These are phyloP conservation scores for Parazoanthus swiftii DNA, from an alignment of 92 coral and sea anemone genomes.

Conservation along the genomic window DNA sequence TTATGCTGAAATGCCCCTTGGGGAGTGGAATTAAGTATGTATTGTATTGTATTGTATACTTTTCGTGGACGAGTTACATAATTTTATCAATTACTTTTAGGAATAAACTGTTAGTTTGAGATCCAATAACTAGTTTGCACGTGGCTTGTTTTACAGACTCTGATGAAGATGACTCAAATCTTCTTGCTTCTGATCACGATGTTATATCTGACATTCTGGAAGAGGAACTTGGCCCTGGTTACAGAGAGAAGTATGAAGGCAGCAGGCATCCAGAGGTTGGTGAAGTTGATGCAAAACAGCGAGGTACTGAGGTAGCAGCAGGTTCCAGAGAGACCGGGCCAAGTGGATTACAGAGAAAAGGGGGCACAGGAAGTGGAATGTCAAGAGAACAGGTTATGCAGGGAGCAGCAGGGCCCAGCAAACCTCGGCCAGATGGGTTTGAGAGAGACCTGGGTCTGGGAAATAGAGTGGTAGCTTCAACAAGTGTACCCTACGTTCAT, in stretches of 20 bases:
- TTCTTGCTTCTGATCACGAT: constrained; percentile 87
- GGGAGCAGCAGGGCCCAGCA: not conserved
- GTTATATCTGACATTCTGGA: constrained; percentile 78
- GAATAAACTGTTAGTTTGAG: too few species aligned
- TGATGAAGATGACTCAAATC: constrained; percentile 93
- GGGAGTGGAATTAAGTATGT: too few species aligned
- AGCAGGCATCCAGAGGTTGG: not conserved
- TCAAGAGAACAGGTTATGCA: not conserved
- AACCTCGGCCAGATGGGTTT: not conserved
- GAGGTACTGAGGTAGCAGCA: not conserved
- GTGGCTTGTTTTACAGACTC: constrained; percentile 24
- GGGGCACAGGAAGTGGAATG: not conserved
- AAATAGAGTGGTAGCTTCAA: not conserved
- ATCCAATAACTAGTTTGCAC: not conserved
- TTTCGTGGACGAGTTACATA: too few species aligned
- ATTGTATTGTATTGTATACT: too few species aligned
- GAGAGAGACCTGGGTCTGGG: not conserved
- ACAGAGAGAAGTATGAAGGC: constrained; percentile 39
- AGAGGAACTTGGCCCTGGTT: constrained; percentile 84
- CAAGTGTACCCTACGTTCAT: not conserved
- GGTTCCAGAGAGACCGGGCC: not conserved
- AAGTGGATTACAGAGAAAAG: not conserved
- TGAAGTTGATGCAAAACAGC: not conserved
- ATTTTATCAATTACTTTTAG: too few species aligned
- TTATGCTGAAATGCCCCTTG: too few species aligned